A percentile compares a stretch with the other conserved stretches of the same genome.
Conservation (phyloP, 1,140 invertebrate genomes). For the Drosophila micromelanica region DNA sequence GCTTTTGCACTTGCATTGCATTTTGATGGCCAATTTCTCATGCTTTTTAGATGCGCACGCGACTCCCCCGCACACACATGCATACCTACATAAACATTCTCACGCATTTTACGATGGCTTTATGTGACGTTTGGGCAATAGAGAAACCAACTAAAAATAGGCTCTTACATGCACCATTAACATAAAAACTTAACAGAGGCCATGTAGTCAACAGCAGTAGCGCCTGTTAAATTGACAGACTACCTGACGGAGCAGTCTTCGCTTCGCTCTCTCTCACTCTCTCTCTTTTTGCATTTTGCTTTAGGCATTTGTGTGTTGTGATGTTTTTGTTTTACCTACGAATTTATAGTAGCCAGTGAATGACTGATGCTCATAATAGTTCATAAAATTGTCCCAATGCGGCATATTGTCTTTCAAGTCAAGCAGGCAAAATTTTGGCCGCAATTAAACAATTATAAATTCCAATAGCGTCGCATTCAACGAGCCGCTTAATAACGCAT, state of each 20-base stretch:
- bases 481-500: constrained; percentile 72
- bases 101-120: constrained; percentile 31
- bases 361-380: constrained; percentile 33
- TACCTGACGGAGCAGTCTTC: neutral
- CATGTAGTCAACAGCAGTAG: constrained; percentile 13
- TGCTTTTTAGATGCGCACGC: constrained; percentile 50
- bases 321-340: constrained; percentile 13
- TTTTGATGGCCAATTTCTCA: constrained; percentile 58
- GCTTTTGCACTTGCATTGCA: constrained; percentile 43
- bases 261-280: neutral
- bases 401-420: constrained; percentile 62
- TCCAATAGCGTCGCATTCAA: constrained; percentile 62
- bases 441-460: constrained; percentile 78
- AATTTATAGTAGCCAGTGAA: neutral
- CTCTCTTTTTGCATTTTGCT: neutral
- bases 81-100: neutral
- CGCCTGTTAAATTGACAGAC: constrained; percentile 13
- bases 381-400: constrained; percentile 47
- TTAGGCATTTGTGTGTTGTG: neutral
- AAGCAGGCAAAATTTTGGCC: constrained; percentile 48
- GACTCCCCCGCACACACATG: constrained; percentile 35
- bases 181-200: constrained; percentile 47
- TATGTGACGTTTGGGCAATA: constrained; percentile 49
- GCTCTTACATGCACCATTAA: constrained; percentile 36
- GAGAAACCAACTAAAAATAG: constrained; percentile 51